Conservation (phyloP, 2,888 invertebrate species). For the Orchesella flavescens region DNA sequence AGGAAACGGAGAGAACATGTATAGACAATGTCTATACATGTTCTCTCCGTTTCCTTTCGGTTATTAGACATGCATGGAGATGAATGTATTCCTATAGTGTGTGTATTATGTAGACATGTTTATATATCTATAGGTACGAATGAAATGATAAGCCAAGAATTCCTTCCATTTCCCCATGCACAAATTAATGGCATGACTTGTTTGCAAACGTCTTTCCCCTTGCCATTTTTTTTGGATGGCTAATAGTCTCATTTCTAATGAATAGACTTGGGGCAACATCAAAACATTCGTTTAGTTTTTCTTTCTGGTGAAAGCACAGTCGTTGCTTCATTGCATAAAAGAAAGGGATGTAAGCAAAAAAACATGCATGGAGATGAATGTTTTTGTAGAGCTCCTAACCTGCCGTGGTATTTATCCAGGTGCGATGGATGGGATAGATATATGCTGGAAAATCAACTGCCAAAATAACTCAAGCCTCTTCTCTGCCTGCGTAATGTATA, state of each 20-base stretch:
- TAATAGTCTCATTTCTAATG: not conserved
- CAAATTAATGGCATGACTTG: no score
- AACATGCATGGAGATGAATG: no score
- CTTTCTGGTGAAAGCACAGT: slow-evolving; percentile 3
- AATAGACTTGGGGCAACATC: slow-evolving; percentile 35
- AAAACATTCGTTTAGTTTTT: slow-evolving; percentile 32
- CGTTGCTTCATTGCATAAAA: not conserved
- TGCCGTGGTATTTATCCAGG: slow-evolving; percentile 8
- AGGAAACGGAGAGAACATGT: no score
- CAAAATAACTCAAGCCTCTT: not conserved
- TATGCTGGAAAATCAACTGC: slow-evolving; percentile 2
- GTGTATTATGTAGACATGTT: no score
- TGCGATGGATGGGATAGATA: slow-evolving; percentile 23
- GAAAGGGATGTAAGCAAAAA: not conserved
- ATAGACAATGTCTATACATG: no score
- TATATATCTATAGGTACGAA: no score
- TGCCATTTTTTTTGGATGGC: not conserved
- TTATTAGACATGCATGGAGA: no score
- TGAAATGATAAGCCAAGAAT: no score
- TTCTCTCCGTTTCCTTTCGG: no score
- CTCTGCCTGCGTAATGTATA: slow-evolving; percentile 4
- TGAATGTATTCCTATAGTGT: no score
- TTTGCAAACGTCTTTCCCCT: no score
- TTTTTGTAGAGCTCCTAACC: not conserved
- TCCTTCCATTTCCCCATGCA: no score